A percentile compares a stretch with the other conserved stretches of the same genome.
These are phyloP conservation scores for Cettia cetti DNA, from an alignment of 2,113 vertebrate genomes.

Conservation along the genomic window DNA sequence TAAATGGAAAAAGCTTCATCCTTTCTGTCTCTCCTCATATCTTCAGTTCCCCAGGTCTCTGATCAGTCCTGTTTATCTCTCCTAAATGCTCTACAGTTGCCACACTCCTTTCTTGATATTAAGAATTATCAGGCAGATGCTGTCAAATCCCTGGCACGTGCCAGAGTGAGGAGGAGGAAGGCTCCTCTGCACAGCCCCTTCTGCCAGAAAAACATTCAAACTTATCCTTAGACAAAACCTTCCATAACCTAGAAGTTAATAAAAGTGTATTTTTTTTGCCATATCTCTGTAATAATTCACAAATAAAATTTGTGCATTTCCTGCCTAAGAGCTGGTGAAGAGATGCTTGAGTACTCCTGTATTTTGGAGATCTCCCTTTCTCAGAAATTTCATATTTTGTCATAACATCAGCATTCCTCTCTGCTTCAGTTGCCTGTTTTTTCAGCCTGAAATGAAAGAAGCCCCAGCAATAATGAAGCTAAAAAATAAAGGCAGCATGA, in stretches of 20 bases:
- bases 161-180: background rate
- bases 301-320: background rate
- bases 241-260: background rate
- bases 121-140: background rate
- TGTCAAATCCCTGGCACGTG: background rate
- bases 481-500: conserved; percentile 11
- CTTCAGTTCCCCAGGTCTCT: background rate
- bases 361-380: background rate
- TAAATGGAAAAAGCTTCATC: background rate
- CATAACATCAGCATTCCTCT: background rate
- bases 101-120: background rate
- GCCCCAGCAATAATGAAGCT: background rate
- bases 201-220: background rate
- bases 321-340: background rate
- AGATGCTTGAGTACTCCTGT: background rate
- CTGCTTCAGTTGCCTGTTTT: background rate
- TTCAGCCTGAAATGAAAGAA: conserved; percentile 7
- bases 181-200: background rate
- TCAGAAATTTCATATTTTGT: conserved; percentile 1
- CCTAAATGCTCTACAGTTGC: background rate
- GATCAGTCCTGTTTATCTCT: background rate
- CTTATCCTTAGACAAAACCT: background rate
- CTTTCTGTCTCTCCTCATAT: background rate
- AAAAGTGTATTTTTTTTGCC: background rate
- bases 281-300: background rate